phyloP scores from a whole-genome alignment of 1,140 invertebrate genomes.

The Venturia canescens region DNA sequence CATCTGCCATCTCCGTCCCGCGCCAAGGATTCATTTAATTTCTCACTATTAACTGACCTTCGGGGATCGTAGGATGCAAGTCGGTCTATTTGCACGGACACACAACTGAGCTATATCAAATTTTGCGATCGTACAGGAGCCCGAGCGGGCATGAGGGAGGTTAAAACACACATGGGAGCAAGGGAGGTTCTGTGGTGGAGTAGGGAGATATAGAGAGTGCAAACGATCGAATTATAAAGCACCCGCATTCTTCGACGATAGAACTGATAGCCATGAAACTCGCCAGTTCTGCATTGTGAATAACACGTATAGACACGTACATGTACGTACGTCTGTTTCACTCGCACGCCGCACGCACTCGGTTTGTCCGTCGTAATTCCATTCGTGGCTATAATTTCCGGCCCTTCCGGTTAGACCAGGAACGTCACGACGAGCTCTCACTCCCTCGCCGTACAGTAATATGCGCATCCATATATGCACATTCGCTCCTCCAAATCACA shows the following conservation, averaged over 20 bases:
- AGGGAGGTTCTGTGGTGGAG: conserved; percentile 6
- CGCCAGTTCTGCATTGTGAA: conserved; percentile 21
- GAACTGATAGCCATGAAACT: conserved; percentile 27
- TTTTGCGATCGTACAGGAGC: neutral
- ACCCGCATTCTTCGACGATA: conserved; percentile 60
- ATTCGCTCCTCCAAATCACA: conserved; percentile 40
- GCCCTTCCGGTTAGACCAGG: conserved; percentile 16
- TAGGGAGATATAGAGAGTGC: conserved; percentile 52
- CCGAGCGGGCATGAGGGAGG: neutral
- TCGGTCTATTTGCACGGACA: conserved; percentile 6
- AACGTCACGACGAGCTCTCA: conserved; percentile 11
- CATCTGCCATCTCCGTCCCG: neutral
- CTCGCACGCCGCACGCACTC: neutral
- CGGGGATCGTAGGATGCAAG: conserved; percentile 4
- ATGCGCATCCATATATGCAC: conserved; percentile 32
- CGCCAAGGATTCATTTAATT: conserved; percentile 11
- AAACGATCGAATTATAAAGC: conserved; percentile 62
- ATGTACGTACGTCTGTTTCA: neutral
- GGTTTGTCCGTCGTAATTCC: conserved; percentile 56
- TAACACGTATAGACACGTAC: neutral
- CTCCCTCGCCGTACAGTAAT: neutral
- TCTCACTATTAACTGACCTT: conserved; percentile 1
- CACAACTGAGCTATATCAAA: conserved; percentile 20
- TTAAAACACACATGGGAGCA: conserved; percentile 26
- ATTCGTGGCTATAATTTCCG: conserved; percentile 68